phyloP scores from a whole-genome alignment of 2,888 invertebrate genomes.

The Thumatha senex region DNA sequence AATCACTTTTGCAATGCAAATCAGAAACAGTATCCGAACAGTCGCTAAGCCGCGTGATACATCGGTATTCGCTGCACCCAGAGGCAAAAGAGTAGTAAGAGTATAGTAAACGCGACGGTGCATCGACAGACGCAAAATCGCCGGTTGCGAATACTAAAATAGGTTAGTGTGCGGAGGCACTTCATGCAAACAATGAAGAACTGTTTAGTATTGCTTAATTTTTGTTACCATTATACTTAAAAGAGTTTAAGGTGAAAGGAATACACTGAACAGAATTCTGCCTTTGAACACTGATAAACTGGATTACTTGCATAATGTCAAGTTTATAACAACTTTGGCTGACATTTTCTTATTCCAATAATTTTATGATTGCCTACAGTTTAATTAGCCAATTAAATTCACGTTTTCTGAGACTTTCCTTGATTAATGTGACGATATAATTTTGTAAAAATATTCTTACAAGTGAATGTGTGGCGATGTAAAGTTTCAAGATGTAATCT shows the following conservation, averaged over 20 bases:
- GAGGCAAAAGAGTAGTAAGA: no score
- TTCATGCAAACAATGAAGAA: no score
- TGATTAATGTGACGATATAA: slow-evolving; percentile 6
- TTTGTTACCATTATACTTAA: no score
- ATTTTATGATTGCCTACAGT: slow-evolving; percentile 23
- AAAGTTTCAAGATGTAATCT: slow-evolving; percentile 52
- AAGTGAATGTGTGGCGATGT: slow-evolving; percentile 37
- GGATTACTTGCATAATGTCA: neutral
- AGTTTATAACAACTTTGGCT: neutral
- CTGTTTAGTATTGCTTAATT: no score
- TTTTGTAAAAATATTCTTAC: slow-evolving; percentile 12
- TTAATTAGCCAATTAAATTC: slow-evolving; percentile 30
- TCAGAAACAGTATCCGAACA: no score
- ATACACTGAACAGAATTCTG: neutral
- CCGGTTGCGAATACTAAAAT: no score
- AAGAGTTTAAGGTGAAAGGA: slow-evolving; percentile 4
- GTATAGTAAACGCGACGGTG: no score
- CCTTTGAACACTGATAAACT: slow-evolving; percentile 1
- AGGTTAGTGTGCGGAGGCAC: no score
- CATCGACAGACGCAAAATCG: no score
- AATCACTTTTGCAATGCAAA: no score
- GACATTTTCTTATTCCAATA: slow-evolving; percentile 4
- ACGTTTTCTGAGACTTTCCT: slow-evolving; percentile 13
- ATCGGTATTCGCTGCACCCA: no score
- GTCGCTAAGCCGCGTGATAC: no score